Conservation (phyloP, 2,888 invertebrate species). For the Callosobruchus maculatus region DNA sequence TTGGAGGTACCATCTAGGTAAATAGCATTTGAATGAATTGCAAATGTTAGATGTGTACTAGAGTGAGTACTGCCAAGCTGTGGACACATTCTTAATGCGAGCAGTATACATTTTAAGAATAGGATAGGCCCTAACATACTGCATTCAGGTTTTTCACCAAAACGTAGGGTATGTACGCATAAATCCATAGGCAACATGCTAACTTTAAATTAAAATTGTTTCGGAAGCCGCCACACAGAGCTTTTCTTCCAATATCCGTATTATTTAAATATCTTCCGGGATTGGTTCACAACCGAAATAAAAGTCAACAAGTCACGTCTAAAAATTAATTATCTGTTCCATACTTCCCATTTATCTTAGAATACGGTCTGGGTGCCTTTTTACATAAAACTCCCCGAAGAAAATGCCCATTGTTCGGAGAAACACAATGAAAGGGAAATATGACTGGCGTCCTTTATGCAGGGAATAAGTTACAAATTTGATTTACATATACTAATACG, state of each 20-base stretch:
- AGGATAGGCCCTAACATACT: too few relatives aligned
- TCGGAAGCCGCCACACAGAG: neutral
- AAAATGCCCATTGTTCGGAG: constrained; percentile 32
- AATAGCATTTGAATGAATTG: too few relatives aligned
- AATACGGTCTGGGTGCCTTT: constrained; percentile 15
- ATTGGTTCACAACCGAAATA: neutral
- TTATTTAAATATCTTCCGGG: neutral
- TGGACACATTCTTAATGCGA: too few relatives aligned
- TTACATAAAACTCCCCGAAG: constrained; percentile 18
- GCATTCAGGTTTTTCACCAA: too few relatives aligned
- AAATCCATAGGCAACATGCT: neutral
- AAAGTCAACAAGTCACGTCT: neutral
- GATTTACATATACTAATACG: constrained; percentile 40
- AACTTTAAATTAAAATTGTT: neutral
- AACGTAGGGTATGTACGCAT: too few relatives aligned
- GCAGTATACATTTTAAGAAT: too few relatives aligned
- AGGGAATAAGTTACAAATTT: constrained; percentile 37
- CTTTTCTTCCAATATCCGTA: neutral
- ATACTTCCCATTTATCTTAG: constrained; percentile 16
- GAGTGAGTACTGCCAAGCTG: too few relatives aligned
- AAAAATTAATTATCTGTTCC: constrained; percentile 20
- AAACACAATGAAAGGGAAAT: constrained; percentile 34
- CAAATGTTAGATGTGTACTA: too few relatives aligned
- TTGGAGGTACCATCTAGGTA: too few relatives aligned
- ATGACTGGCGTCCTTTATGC: constrained; percentile 35